Conservation (phyloP, 2,113 vertebrate genomes). For the Oryzias melastigma region DNA sequence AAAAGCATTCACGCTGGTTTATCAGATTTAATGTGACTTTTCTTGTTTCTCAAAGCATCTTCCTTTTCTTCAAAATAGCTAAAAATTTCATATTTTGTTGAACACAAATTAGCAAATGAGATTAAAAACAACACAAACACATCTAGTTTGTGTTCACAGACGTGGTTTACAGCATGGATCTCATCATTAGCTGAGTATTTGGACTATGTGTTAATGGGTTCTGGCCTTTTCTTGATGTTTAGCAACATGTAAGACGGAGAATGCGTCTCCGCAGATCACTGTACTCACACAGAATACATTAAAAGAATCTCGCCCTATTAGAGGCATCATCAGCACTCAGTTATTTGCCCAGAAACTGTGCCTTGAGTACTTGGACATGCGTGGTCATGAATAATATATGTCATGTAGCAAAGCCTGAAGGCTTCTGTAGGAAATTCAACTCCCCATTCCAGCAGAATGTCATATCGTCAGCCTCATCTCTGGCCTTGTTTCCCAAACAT, state of each 20-base stretch:
- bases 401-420: constrained; percentile 41
- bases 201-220: not conserved
- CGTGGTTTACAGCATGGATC: no score
- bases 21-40: no score
- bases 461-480: constrained; percentile 47
- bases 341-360: constrained; percentile 32
- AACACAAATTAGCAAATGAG: no score
- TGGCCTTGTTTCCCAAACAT: constrained; percentile 59
- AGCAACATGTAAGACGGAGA: not conserved
- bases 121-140: no score
- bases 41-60: no score
- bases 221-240: not conserved
- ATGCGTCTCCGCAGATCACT: not conserved
- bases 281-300: not conserved
- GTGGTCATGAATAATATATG: constrained; percentile 51
- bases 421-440: constrained; percentile 19
- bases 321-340: constrained; percentile 22
- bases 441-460: constrained; percentile 22
- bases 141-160: no score
- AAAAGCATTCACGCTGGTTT: no score
- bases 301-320: constrained; percentile 11
- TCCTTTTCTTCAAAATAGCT: no score
- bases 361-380: constrained; percentile 32
- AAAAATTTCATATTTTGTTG: no score
- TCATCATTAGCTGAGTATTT: not conserved